Evolutionary conservation across 2,888 invertebrate species (phyloP).

Genomic region (Agrenia bidenticulata): DNA sequence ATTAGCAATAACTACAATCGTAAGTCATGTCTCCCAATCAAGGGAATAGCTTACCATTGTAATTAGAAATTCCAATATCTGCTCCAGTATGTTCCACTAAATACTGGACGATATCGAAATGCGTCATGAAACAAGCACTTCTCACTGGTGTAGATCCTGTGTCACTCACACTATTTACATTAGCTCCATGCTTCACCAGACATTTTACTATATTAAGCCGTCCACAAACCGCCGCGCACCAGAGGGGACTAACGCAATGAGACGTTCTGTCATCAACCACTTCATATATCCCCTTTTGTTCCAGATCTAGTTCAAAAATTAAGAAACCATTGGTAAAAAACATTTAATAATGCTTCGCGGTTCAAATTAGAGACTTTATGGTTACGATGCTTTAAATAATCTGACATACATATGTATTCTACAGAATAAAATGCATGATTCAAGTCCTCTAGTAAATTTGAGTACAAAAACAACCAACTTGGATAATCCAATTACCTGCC

Average conservation of each 20-base stretch:
- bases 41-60: constrained; percentile 63
- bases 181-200: constrained; percentile 75
- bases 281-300: constrained; percentile 79
- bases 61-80: constrained; percentile 80
- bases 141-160: constrained; percentile 77
- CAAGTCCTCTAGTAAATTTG: too few relatives aligned
- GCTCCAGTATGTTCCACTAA: constrained; percentile 73
- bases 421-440: too few relatives aligned
- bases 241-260: constrained; percentile 77
- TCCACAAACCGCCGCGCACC: constrained; percentile 89
- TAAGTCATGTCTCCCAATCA: not conserved
- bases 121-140: constrained; percentile 90
- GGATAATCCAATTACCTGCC: constrained; percentile 58
- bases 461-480: too few relatives aligned
- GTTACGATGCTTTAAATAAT: too few relatives aligned
- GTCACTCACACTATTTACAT: constrained; percentile 56
- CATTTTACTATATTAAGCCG: constrained; percentile 74
- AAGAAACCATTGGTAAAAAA: not conserved
- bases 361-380: too few relatives aligned
- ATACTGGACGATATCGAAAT: constrained; percentile 74
- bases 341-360: too few relatives aligned
- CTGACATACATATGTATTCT: too few relatives aligned
- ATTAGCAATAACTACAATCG: not conserved
- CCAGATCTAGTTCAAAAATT: constrained; percentile 62
- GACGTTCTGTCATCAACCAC: constrained; percentile 70